A percentile compares a stretch with the other conserved stretches of the same genome.
These are phyloP conservation scores for Aphaenogaster floridana DNA, from an alignment of 1,140 invertebrate genomes.

Conservation along the genomic window DNA sequence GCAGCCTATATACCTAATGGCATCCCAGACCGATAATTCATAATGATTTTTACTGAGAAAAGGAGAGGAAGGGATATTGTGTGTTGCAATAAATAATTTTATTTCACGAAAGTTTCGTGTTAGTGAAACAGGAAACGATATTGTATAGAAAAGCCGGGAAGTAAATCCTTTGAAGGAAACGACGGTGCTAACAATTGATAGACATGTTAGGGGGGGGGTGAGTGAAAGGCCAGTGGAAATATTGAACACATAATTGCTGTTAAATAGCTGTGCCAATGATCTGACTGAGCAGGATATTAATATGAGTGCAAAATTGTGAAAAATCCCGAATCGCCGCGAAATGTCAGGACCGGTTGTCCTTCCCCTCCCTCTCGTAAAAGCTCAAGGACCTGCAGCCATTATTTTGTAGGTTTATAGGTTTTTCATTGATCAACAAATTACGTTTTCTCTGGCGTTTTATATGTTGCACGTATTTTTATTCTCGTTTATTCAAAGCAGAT, in stretches of 20 bases:
- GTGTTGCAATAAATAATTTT: not conserved
- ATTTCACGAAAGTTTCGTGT: not conserved
- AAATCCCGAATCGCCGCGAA: not conserved
- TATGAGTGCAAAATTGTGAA: conserved; percentile 5
- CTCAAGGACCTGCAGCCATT: not conserved
- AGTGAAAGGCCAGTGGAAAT: not conserved
- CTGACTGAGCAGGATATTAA: not conserved
- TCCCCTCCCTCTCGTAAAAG: not conserved
- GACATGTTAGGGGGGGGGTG: no score
- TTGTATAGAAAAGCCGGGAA: not conserved
- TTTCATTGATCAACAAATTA: not conserved
- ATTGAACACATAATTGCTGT: conserved; percentile 10
- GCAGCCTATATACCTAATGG: conserved; percentile 35
- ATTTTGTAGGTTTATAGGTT: not conserved
- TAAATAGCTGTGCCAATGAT: not conserved
- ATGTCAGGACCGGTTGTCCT: not conserved
- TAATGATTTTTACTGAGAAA: conserved; percentile 40
- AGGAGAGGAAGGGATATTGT: no score
- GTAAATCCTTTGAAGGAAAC: not conserved
- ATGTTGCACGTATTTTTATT: not conserved
- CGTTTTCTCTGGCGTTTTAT: not conserved
- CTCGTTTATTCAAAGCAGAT: not conserved
- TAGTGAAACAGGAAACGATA: not conserved
- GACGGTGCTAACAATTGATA: not conserved
- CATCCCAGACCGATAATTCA: conserved; percentile 40